These are phyloP conservation scores for Apeltes quadracus DNA, from an alignment of 2,113 vertebrate genomes.

Conservation along the genomic window DNA sequence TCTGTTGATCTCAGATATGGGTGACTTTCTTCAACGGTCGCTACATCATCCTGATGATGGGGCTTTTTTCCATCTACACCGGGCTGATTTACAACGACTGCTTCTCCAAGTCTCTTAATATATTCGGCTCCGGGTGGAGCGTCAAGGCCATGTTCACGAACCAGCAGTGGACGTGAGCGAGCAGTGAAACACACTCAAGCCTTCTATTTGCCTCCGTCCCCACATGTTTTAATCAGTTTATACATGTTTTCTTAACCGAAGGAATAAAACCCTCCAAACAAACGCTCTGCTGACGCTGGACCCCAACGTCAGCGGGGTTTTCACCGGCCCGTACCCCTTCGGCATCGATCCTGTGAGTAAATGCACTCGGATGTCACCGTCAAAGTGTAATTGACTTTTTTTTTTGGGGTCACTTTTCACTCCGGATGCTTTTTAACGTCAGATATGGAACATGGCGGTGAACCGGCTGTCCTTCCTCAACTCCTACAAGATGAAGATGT, in stretches of 20 bases:
- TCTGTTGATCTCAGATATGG: constrained; percentile 87
- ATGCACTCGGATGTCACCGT: not conserved
- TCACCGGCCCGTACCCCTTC: constrained; percentile 90
- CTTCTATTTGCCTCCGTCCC: not conserved
- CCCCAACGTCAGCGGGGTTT: constrained; percentile 91
- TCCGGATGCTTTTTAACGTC: constrained; percentile 23
- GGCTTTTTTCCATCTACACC: constrained; percentile 95
- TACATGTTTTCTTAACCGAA: constrained; percentile 37
- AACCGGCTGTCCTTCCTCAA: constrained; percentile 97
- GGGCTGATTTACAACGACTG: constrained; percentile 99
- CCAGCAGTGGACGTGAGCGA: constrained; percentile 91
- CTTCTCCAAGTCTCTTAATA: constrained; percentile 95
- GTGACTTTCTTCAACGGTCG: constrained; percentile 90
- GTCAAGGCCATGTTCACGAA: constrained; percentile 91
- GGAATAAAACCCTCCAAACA: constrained; percentile 79
- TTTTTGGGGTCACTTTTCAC: not conserved
- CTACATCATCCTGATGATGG: constrained; percentile 96
- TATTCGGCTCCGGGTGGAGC: constrained; percentile 96
- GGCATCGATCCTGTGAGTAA: constrained; percentile 94
- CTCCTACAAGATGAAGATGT: constrained; percentile 99
- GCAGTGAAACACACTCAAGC: not conserved
- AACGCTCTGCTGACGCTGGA: constrained; percentile 85
- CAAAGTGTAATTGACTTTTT: not conserved
- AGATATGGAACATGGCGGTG: constrained; percentile 96
- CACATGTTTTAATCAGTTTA: not conserved